Percentiles rank a stretch among this genome's conserved stretches.
Conservation (phyloP, 1,140 invertebrate species). For the Sarcophaga peregrina region DNA sequence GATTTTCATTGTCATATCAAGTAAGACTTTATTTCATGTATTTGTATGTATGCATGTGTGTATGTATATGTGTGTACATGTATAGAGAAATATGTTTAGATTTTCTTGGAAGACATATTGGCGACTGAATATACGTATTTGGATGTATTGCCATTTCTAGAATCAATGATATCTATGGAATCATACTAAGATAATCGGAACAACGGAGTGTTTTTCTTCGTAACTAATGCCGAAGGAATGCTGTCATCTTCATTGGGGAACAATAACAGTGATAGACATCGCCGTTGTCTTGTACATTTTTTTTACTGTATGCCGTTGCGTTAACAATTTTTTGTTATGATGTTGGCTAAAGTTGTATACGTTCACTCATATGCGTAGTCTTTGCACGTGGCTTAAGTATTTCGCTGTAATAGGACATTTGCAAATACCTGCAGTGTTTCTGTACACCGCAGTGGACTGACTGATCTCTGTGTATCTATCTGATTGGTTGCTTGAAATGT, state of each 20-base stretch:
- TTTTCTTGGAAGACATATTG: slow-evolving; percentile 36
- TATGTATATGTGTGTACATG: not conserved
- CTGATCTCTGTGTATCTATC: no score
- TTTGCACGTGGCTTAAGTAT: slow-evolving; percentile 28
- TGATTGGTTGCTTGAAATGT: no score
- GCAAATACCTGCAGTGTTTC: not conserved
- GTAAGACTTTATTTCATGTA: not conserved
- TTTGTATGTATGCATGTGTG: not conserved
- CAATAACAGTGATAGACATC: slow-evolving; percentile 38
- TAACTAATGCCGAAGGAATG: slow-evolving; percentile 31
- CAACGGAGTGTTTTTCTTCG: slow-evolving; percentile 37
- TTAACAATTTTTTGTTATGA: not conserved
- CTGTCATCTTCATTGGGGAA: slow-evolving; percentile 31
- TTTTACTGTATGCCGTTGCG: not conserved
- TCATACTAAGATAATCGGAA: slow-evolving; percentile 35
- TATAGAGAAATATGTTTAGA: not conserved
- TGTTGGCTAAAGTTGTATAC: not conserved
- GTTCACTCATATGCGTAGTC: slow-evolving; percentile 25
- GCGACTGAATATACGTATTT: slow-evolving; percentile 32
- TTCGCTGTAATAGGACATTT: slow-evolving; percentile 32
- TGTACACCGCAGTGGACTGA: no score
- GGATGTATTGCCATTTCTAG: slow-evolving; percentile 32
- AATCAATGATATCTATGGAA: slow-evolving; percentile 37
- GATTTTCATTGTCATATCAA: slow-evolving; percentile 26
- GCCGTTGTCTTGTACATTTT: not conserved